phyloP scores from a whole-genome alignment of 2,888 invertebrate genomes.

The Strigamia transsilvanica region DNA sequence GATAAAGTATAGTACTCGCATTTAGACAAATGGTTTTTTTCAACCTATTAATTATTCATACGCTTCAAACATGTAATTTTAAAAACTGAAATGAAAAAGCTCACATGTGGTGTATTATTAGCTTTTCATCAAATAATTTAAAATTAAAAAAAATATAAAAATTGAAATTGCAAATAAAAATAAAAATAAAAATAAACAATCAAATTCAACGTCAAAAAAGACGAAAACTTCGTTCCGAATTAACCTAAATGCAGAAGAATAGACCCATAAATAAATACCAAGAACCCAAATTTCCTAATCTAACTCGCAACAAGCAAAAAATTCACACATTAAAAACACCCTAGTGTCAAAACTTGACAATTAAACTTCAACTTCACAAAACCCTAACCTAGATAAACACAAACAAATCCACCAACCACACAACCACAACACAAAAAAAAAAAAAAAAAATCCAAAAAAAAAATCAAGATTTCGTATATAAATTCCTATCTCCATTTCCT shows the following conservation, averaged over 20 bases:
- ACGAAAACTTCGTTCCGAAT: background rate
- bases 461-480: background rate
- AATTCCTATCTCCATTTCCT: constrained; percentile 1
- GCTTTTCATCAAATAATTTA: background rate
- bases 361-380: background rate
- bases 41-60: background rate
- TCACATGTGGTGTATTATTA: background rate
- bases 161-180: background rate
- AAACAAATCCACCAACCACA: background rate
- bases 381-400: background rate
- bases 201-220: background rate
- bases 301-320: background rate
- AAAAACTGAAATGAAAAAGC: background rate
- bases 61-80: background rate
- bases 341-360: constrained; percentile 7
- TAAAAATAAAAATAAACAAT: background rate
- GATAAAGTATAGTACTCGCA: background rate
- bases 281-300: background rate
- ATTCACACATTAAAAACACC: background rate
- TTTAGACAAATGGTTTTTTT: background rate
- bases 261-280: background rate
- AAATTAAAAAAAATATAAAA: background rate
- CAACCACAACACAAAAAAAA: background rate
- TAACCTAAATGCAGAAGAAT: constrained; percentile 12
- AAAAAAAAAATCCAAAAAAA: background rate